A percentile compares a stretch with the other conserved stretches of the same genome.
Conservation (phyloP, 2,797 vertebrate species). For the Anguilla obscura region DNA sequence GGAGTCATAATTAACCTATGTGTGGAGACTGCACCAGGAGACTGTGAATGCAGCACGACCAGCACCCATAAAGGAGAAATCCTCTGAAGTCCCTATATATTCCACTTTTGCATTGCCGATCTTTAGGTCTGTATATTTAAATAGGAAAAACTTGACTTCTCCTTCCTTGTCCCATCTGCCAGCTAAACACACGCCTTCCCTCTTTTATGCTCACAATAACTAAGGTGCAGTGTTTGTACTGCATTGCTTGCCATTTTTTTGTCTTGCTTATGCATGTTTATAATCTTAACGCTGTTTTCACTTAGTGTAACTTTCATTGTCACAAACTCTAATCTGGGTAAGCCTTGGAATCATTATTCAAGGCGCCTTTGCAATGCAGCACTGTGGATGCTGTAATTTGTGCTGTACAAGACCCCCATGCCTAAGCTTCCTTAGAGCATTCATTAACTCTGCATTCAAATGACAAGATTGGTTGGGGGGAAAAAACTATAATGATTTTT, state of each 20-base stretch:
- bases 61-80: background rate
- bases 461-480: constrained; percentile 26
- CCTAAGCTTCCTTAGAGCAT: constrained; percentile 30
- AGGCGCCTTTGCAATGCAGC: constrained; percentile 2
- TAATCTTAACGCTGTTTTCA: constrained; percentile 17
- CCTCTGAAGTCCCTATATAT: background rate
- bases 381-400: constrained; percentile 22
- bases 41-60: background rate
- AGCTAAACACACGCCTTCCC: background rate
- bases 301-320: constrained; percentile 29
- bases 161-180: background rate
- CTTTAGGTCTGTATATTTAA: background rate
- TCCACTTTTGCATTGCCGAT: background rate
- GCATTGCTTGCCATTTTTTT: background rate
- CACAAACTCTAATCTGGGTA: constrained; percentile 27
- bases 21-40: background rate
- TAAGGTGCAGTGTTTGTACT: background rate
- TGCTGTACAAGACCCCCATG: constrained; percentile 12
- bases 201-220: background rate
- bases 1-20: background rate
- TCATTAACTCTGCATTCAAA: constrained; percentile 32
- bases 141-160: background rate
- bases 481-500: constrained; percentile 19
- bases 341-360: constrained; percentile 15
- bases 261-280: constrained; percentile 5